Percentiles rank a stretch among this genome's conserved stretches.
Conservation (phyloP, 2,797 vertebrate genomes). For the Oreochromis mossambicus region DNA sequence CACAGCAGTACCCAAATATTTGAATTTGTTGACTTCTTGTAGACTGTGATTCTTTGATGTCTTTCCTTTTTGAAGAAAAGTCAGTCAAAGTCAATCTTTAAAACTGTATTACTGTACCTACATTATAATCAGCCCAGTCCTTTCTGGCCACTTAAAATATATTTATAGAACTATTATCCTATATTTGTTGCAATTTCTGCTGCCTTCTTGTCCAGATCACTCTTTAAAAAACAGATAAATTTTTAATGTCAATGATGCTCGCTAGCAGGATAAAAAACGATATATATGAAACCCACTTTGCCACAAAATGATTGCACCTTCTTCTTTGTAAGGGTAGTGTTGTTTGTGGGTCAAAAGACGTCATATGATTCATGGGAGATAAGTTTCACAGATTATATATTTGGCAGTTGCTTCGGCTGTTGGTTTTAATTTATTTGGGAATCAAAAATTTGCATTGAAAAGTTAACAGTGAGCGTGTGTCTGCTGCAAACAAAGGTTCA, state of each 20-base stretch:
- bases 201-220: neutral
- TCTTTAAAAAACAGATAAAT: neutral
- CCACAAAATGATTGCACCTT: neutral
- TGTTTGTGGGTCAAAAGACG: neutral
- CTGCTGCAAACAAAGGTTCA: neutral
- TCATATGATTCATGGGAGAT: neutral
- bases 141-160: neutral
- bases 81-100: neutral
- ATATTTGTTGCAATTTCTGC: neutral
- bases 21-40: neutral
- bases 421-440: neutral
- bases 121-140: neutral
- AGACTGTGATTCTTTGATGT: neutral
- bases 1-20: neutral
- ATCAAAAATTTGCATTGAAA: neutral
- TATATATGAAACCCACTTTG: neutral
- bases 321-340: neutral
- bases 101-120: neutral
- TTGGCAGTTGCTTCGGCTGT: rapidly evolving
- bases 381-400: neutral
- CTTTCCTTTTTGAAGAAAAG: neutral
- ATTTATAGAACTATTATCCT: neutral
- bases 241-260: neutral
- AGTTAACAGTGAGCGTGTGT: neutral
- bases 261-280: neutral